Base-by-base conservation (phyloP, 1,140 invertebrate species). In the Samia ricini region DNA sequence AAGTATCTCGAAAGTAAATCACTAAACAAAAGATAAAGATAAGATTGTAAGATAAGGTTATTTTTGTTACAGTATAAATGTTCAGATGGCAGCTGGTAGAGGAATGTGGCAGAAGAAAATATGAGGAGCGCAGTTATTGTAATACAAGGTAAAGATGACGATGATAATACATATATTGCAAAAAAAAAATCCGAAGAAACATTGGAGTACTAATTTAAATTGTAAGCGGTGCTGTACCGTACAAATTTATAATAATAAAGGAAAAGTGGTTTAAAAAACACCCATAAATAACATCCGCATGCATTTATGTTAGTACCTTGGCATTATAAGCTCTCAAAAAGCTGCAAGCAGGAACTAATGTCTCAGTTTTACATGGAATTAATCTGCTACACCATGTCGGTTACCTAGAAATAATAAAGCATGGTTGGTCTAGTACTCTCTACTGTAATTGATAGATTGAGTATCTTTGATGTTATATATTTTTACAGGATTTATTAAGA, bases 301-400 rank as follows among this genome's bases (percentile, higher is more conserved):
- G 77, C 76, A 66, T 64, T 26, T 61, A 63, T 63, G 63, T 76
- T 68, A 72, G 73, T 89, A 88, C 85, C 85, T 89, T 85, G 80
- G 85, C 86, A 89, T 88, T 77, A 76, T 81, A 88, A 88, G 83
- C 83, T 85, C 67, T 85, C 68, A 85, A 85, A 79, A 82, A 86
- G 81, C 79, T 66, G 77, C 83, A 88, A 86, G 85, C 85, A 71
- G 83, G 84, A 74, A 71, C 76, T 81, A 87, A 73, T n/a, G 66
- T 73, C 79, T 78, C 68, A 71, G 66, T 77, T 81, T 76, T 73
- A 75, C 79, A 76, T 69, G 65, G 68, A 71, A 77, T 75, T 75
- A 67, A 78, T 67, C 80, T 70, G 73, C 65, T 61, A 81, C 86
- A 69, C 83, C 86, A 89, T 89, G 83, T 81, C 72, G 81, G 59